A percentile compares a stretch with the other conserved stretches of the same genome.
phyloP scores from a whole-genome alignment of 1,140 invertebrate species.

The Zaprionus nigranus region DNA sequence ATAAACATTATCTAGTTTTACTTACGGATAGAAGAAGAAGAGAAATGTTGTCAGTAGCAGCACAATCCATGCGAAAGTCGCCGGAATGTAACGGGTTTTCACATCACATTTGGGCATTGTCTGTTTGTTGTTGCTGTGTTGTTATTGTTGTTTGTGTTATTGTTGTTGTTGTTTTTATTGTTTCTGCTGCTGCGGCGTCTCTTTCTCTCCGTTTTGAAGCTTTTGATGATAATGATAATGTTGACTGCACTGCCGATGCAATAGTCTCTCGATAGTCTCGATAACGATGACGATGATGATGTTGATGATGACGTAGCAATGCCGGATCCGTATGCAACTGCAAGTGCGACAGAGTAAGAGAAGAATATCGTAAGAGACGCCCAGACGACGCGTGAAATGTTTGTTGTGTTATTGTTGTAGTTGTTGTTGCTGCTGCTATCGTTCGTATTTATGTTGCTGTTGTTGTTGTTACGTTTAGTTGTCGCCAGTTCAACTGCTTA shows the following conservation, averaged over 20 bases:
- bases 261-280: conserved; percentile 15
- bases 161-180: conserved; percentile 17
- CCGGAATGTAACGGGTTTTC: conserved; percentile 97
- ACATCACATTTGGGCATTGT: conserved; percentile 96
- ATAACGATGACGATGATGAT: conserved; percentile 49
- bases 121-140: conserved; percentile 52
- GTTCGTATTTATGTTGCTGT: background rate
- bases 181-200: conserved; percentile 28
- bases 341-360: conserved; percentile 40
- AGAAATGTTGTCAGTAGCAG: conserved; percentile 94
- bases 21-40: conserved; percentile 99
- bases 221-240: conserved; percentile 41
- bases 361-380: conserved; percentile 49
- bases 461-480: conserved; percentile 6
- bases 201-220: conserved; percentile 19
- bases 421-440: background rate
- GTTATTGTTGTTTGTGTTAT: conserved; percentile 42
- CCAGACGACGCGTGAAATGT: conserved; percentile 69
- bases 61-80: conserved; percentile 97
- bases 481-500: conserved; percentile 3
- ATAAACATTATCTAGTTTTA: conserved; percentile 72
- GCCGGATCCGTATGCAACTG: conserved; percentile 34
- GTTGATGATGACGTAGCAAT: conserved; percentile 54
- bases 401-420: conserved; percentile 16
- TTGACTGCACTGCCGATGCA: conserved; percentile 33